Evolutionary conservation across 2,888 invertebrate genomes (phyloP), one percentile per base, ranked within the genome.

Genomic region (Lasioglossum lativentre): DNA sequence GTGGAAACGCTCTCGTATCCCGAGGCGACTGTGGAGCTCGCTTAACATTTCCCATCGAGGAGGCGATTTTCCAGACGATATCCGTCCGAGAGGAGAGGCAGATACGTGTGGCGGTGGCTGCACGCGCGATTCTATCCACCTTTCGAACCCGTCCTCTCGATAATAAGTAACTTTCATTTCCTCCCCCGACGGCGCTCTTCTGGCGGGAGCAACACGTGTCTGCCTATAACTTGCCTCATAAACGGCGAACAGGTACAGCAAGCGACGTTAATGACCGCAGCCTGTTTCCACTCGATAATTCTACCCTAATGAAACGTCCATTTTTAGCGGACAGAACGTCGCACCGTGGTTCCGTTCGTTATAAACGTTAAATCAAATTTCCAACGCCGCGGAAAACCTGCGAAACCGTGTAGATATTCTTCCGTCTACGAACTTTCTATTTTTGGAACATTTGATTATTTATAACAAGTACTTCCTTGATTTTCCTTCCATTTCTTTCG

Each of bases 101-200:
- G 66, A 30, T 34, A 66, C 66, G 66, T 30, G 66, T 30, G 66
- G 66, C 30, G 6, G 16, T 19, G 52, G 52, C 52, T 52, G 8
- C 52, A 52, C 52, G 52, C 52, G 52, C 74, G 72, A 88, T 91
- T 88, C 84, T 83, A 87, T 81, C 86, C 85, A 88, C 85, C 88
- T 86, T 75, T 88, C 86, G 89, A 86, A 82, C 59, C 86, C 86
- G 80, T 86, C 87, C 87, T 84, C 84, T 77, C 83, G 86, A 89
- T 91, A 89, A 88, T 91, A 87, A 90, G 88, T 82, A 82, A 90
- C 91, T 90, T 90, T 90, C 89, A 87, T 89, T 91, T 89, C 89
- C 89, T 89, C 86, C 88, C 83, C 91, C 86, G 78, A 70, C 76
- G 86, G 86, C 82, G 75, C 52, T 82, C 70, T 76, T 77, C 73